Percentiles rank a stretch among this genome's conserved stretches.
phyloP scores from a whole-genome alignment of 2,888 invertebrate genomes.

The Aporophyla nigra region DNA sequence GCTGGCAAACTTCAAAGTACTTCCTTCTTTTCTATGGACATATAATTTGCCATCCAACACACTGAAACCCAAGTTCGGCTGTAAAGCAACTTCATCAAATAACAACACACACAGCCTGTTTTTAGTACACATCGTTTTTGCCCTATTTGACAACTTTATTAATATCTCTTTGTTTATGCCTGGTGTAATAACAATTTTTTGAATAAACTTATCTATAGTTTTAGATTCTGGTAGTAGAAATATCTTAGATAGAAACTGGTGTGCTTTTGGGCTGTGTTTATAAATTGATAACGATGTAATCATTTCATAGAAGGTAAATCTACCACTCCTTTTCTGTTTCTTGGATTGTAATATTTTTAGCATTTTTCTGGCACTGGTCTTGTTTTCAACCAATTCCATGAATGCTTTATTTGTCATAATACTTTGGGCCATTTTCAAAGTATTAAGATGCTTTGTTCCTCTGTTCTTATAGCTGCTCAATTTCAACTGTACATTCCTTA shows the following conservation, averaged over 20 bases:
- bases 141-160: conserved; percentile 14
- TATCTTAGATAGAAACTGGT: conserved; percentile 17
- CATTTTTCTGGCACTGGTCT: conserved; percentile 1
- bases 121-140: background rate
- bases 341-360: conserved; percentile 12
- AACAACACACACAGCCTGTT: conserved; percentile 16
- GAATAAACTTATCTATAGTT: conserved; percentile 15
- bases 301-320: conserved; percentile 16
- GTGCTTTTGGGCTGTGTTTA: conserved; percentile 4
- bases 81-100: conserved; percentile 6
- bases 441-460: background rate
- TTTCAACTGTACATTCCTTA: conserved; percentile 8
- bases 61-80: background rate
- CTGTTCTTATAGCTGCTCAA: conserved; percentile 11
- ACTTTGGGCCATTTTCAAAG: background rate
- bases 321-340: conserved; percentile 9
- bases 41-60: conserved; percentile 5
- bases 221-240: conserved; percentile 18
- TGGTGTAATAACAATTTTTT: conserved; percentile 13
- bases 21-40: background rate
- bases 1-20: conserved; percentile 24
- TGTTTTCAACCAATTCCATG: conserved; percentile 7
- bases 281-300: conserved; percentile 17
- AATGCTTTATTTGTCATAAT: conserved; percentile 1
- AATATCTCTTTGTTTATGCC: conserved; percentile 3